phyloP scores from a whole-genome alignment of 2,888 invertebrate species.

The Escarpia spicata region DNA sequence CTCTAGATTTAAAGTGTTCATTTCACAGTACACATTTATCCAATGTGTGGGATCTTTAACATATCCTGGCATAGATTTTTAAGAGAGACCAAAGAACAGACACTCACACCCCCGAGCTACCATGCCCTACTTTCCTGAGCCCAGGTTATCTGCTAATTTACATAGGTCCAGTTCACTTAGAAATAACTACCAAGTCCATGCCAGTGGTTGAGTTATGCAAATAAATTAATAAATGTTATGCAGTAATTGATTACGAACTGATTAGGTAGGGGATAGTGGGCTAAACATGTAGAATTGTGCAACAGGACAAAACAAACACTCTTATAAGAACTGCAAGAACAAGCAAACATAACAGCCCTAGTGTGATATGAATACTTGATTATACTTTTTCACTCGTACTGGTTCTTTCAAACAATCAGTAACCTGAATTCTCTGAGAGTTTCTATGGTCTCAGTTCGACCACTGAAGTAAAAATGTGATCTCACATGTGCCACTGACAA shows the following conservation, averaged over 20 bases:
- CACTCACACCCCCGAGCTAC: too few species aligned
- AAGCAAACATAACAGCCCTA: not conserved
- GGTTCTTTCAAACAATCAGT: not conserved
- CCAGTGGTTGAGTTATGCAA: not conserved
- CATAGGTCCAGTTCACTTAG: not conserved
- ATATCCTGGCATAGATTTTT: too few species aligned
- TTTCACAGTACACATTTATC: too few species aligned
- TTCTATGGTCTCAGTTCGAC: not conserved
- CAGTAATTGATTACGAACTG: not conserved
- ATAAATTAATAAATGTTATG: not conserved
- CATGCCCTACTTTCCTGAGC: not conserved
- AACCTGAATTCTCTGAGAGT: slow-evolving; percentile 1
- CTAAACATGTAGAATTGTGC: not conserved
- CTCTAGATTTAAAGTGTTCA: too few species aligned
- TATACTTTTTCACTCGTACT: not conserved
- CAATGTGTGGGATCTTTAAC: too few species aligned
- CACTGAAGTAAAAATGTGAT: not conserved
- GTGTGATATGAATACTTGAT: not conserved
- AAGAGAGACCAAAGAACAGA: too few species aligned
- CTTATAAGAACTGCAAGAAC: not conserved
- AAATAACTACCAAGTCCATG: not conserved
- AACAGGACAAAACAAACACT: not conserved
- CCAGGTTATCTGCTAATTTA: not conserved
- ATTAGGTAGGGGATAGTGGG: not conserved
- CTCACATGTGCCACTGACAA: not conserved